phyloP scores from a whole-genome alignment of 2,113 vertebrate genomes.

The Elgaria multicarinata region DNA sequence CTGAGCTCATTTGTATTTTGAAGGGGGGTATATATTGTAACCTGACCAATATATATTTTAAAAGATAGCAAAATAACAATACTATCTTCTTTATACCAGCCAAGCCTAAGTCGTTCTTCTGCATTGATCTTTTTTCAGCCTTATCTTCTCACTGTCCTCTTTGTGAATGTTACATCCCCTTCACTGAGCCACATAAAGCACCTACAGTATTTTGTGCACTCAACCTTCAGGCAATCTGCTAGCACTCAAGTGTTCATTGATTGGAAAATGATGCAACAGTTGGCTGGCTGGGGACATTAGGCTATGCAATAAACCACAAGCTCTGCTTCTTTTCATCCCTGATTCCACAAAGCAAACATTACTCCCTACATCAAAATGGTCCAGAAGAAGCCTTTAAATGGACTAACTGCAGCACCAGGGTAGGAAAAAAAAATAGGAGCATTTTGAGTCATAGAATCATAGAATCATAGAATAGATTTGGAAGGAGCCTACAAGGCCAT shows the following conservation, averaged over 20 bases:
- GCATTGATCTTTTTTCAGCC: not conserved
- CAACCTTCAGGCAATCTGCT: slow-evolving; percentile 68
- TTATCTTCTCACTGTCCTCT: not conserved
- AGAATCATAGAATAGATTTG: no score
- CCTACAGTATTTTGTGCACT: slow-evolving; percentile 64
- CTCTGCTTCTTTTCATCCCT: slow-evolving; percentile 29
- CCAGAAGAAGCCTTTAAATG: not conserved
- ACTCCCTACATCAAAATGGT: not conserved
- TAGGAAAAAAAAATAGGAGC: not conserved
- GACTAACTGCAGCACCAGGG: not conserved
- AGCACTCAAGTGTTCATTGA: slow-evolving; percentile 61
- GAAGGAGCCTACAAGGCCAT: no score
- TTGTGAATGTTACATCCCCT: slow-evolving; percentile 51
- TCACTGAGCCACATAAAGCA: slow-evolving; percentile 66
- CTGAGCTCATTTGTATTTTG: not conserved
- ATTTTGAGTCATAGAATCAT: not conserved
- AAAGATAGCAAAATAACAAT: not conserved
- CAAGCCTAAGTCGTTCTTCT: not conserved
- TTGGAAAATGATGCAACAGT: slow-evolving; percentile 70
- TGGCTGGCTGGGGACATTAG: slow-evolving; percentile 55
- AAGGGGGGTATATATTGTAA: not conserved
- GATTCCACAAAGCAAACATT: not conserved
- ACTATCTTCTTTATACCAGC: not conserved
- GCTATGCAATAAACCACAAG: slow-evolving; percentile 41
- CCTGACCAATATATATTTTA: no score